phyloP scores from a whole-genome alignment of 2,113 vertebrate genomes.

The Petrocephalus microphthalmus region DNA sequence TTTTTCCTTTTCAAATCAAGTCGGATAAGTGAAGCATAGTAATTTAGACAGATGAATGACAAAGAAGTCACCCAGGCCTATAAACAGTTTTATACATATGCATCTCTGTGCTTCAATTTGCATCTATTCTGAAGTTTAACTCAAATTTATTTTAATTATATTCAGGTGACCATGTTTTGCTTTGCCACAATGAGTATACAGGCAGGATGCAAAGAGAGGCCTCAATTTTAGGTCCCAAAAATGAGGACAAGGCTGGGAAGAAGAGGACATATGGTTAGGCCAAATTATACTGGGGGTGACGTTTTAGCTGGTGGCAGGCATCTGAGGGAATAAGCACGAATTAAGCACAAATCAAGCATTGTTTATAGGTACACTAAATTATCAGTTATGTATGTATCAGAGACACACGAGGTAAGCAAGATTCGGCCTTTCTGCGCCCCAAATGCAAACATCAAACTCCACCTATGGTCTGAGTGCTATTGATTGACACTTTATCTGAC shows the following conservation, averaged over 20 bases:
- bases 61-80: no score
- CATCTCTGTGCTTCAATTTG: no score
- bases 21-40: no score
- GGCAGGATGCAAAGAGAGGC: neutral
- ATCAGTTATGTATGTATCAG: neutral
- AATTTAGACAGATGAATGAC: no score
- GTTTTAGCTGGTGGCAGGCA: neutral
- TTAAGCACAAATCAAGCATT: no score
- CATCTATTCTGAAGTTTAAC: no score
- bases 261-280: neutral
- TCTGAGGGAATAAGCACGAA: no score
- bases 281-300: neutral
- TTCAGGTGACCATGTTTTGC: no score
- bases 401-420: neutral
- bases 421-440: neutral
- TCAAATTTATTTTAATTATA: no score
- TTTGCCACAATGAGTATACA: neutral
- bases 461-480: neutral
- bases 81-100: no score
- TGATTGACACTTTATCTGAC: neutral
- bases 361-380: neutral
- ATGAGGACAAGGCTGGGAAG: neutral
- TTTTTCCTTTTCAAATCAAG: no score
- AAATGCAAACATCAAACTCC: neutral
- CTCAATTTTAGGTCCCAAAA: neutral